phyloP scores from a whole-genome alignment of 2,888 invertebrate genomes.

The Eristalis tenax region DNA sequence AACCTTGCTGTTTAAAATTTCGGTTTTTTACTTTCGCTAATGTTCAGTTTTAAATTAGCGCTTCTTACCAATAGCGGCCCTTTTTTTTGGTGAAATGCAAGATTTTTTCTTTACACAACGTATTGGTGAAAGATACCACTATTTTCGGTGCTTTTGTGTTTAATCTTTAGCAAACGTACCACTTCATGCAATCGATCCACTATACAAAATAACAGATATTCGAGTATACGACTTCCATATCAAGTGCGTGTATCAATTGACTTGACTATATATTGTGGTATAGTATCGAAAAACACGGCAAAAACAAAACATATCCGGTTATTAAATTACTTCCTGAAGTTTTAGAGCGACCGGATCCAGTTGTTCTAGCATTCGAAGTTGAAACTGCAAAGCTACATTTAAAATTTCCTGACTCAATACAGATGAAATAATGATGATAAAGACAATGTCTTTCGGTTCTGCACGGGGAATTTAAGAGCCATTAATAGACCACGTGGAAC shows the following conservation, averaged over 20 bases:
- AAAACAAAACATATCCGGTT: slow-evolving; percentile 81
- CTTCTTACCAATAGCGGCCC: no score
- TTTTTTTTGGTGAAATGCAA: no score
- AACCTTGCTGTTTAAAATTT: no score
- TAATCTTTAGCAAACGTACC: neutral
- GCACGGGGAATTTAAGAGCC: no score
- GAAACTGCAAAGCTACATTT: slow-evolving; percentile 99
- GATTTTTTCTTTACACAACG: no score
- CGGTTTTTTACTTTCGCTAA: no score
- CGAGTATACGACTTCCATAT: slow-evolving; percentile 98
- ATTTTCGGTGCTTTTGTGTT: no score
- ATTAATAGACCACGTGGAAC: no score
- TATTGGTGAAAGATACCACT: no score
- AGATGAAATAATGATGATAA: slow-evolving; percentile 99
- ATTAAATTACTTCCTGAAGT: slow-evolving; percentile 91
- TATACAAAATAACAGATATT: slow-evolving; percentile 97
- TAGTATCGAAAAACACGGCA: slow-evolving; percentile 84
- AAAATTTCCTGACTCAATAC: slow-evolving; percentile 97
- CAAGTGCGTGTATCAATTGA: slow-evolving; percentile 98
- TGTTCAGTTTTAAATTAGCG: no score
- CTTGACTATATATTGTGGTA: slow-evolving; percentile 97
- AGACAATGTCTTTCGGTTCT: no score
- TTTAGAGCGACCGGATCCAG: slow-evolving; percentile 95
- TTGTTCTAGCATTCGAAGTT: slow-evolving; percentile 98
- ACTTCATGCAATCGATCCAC: slow-evolving; percentile 85